These are phyloP conservation scores for Spea bombifrons DNA, from an alignment of 2,113 vertebrate species.

Conservation along the genomic window DNA sequence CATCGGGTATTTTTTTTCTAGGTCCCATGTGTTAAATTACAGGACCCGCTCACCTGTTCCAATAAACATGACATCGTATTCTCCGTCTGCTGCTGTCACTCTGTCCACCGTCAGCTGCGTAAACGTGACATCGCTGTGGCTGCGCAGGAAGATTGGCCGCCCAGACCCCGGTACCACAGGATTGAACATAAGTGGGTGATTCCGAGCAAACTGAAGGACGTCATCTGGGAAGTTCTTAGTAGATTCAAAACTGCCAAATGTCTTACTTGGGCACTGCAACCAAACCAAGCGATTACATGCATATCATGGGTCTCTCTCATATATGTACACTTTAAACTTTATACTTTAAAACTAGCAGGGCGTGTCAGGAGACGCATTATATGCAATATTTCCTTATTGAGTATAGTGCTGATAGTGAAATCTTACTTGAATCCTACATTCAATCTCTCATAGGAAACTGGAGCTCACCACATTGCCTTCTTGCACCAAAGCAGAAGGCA, in stretches of 20 bases:
- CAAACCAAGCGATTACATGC: neutral
- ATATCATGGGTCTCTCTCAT: neutral
- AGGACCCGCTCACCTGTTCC: slow-evolving; percentile 76
- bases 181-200: slow-evolving; percentile 90
- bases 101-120: slow-evolving; percentile 84
- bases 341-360: no score
- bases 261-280: slow-evolving; percentile 91
- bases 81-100: slow-evolving; percentile 84
- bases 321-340: neutral
- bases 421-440: no score
- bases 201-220: slow-evolving; percentile 89
- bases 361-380: no score
- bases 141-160: slow-evolving; percentile 84
- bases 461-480: no score
- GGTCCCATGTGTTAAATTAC: neutral
- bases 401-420: no score
- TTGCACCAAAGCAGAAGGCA: no score
- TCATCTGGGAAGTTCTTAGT: slow-evolving; percentile 93
- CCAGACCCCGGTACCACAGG: slow-evolving; percentile 76
- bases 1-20: no score
- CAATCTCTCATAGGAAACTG: no score
- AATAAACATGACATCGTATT: slow-evolving; percentile 94
- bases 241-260: slow-evolving; percentile 90
- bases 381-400: no score
- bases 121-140: slow-evolving; percentile 78